Evolutionary conservation across 2,113 vertebrate genomes (phyloP), one percentile per base, ranked within the genome.

Genomic region (Callionymus lyra): DNA sequence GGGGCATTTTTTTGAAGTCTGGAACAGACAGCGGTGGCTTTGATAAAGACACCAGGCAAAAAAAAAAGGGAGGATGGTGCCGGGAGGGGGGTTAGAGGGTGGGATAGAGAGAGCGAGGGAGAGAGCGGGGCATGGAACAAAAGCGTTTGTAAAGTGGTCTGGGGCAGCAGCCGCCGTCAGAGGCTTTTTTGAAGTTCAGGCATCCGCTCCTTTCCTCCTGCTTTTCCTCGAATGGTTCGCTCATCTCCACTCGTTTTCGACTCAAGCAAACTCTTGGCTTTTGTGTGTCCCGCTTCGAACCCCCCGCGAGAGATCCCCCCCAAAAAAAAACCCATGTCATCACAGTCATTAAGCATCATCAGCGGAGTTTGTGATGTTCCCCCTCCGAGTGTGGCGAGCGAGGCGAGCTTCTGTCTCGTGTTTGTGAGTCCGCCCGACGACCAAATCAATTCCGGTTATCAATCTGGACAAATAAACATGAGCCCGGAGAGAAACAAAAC

Each of bases 171-270:
- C 76, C 56, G 76, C 80, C 63, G 69, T 76, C 69, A 70, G 63
- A 53, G 72, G 56, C 70, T 74, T 79, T 80, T 86, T 86, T 85
- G 78, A 82, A 84, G 81, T 85, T 83, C 64, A 70, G 41, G 44
- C 58, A 57, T 19, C 13, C 18, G 50, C 50, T 50, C 49, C 54
- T 53, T 47, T 51, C 41, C 45, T 35, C 51, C 63, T 47, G 32
- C 39, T 33, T 38, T 44, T 61, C 48, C 53, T 47, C 41, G 40
- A 49, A 60, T 31, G 51, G 40, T 52, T 74, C 44, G 12, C 63
- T n/a, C n/a, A n/a, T n/a, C n/a, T n/a, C n/a, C 41, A 18, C 36
- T 17, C n/a, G 43, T 44, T 46, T 53, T 42, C 32, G 21, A 27
- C 34, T 63, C 43, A 33, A 27, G 35, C 6, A 33, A 31, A 63